Conservation (phyloP, 2,113 vertebrate genomes). For the Atrichornis clamosus region DNA sequence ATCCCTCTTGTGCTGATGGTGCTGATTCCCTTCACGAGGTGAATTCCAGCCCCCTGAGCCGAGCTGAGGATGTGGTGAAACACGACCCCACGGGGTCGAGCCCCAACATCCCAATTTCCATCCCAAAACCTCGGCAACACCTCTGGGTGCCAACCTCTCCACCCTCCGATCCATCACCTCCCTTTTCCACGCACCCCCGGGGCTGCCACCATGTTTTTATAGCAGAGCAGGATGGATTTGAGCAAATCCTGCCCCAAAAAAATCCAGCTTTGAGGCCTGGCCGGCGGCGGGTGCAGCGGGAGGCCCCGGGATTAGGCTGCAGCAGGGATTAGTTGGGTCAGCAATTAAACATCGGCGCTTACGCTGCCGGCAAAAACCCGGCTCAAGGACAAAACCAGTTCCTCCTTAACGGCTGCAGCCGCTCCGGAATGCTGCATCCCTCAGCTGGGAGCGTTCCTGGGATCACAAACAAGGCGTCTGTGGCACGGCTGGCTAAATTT, state of each 20-base stretch:
- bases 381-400: conserved; percentile 18
- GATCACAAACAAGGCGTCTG: not conserved
- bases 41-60: not conserved
- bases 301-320: not conserved
- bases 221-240: rapidly evolving
- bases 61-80: rapidly evolving
- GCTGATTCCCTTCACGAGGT: not conserved
- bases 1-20: rapidly evolving
- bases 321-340: not conserved
- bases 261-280: not conserved
- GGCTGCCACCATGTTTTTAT: not conserved
- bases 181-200: rapidly evolving
- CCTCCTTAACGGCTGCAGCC: conserved; percentile 22
- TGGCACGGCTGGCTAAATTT: conserved; percentile 55
- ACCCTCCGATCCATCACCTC: rapidly evolving
- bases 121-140: not conserved
- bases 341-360: not conserved
- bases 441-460: not conserved
- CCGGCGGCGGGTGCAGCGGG: not conserved
- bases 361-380: not conserved
- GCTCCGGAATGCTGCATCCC: not conserved
- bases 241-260: not conserved
- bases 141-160: not conserved
- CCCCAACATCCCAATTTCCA: too few species aligned
- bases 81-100: not conserved